Evolutionary conservation across 2,797 vertebrate genomes (phyloP).

Genomic region (Rhincodon typus): DNA sequence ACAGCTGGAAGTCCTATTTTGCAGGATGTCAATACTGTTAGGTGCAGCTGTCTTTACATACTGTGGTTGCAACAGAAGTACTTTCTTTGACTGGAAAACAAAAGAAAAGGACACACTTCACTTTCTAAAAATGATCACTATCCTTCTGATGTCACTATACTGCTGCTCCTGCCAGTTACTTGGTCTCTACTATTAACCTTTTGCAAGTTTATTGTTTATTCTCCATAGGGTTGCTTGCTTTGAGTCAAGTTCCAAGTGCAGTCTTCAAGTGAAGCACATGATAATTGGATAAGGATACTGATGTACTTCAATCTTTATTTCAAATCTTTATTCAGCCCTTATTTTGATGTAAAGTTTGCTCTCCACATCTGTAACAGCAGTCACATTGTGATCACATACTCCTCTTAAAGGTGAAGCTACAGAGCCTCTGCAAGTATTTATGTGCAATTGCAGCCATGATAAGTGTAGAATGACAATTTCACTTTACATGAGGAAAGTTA

Average conservation of each 20-base stretch:
- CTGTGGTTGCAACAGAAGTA: neutral
- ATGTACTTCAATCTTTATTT: neutral
- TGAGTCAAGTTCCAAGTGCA: neutral
- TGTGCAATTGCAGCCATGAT: neutral
- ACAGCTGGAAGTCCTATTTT: neutral
- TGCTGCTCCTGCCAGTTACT: neutral
- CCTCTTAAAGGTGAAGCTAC: neutral
- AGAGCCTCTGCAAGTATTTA: neutral
- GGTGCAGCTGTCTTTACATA: neutral
- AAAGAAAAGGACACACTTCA: neutral
- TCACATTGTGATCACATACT: neutral
- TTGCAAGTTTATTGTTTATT: neutral
- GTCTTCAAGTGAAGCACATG: neutral
- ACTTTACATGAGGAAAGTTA: neutral
- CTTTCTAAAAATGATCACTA: neutral
- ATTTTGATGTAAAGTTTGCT: neutral
- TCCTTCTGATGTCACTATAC: neutral
- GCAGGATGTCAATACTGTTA: neutral
- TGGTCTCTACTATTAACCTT: neutral
- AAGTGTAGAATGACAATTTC: neutral
- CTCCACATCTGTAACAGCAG: neutral
- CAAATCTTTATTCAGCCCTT: neutral
- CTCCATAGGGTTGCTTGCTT: neutral
- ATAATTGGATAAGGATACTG: neutral
- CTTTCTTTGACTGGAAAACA: neutral